phyloP scores from a whole-genome alignment of 2,888 invertebrate species.

The Argyra leucocephala region DNA sequence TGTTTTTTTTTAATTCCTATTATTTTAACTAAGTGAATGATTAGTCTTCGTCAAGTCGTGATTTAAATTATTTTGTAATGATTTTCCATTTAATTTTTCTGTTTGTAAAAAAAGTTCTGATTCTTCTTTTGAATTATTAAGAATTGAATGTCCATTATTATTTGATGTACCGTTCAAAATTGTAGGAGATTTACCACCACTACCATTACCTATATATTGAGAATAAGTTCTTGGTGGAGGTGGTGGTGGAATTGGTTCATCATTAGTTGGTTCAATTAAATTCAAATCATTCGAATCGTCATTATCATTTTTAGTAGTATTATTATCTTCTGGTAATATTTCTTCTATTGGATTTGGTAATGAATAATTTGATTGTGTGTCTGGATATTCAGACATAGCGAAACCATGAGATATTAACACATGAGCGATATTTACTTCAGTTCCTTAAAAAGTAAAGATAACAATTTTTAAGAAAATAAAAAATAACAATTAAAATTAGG shows the following conservation, averaged over 20 bases:
- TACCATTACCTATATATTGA: neutral
- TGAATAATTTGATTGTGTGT: constrained; percentile 16
- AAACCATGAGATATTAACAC: constrained; percentile 36
- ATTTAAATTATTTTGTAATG: neutral
- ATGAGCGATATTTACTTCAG: constrained; percentile 37
- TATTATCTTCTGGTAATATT: neutral
- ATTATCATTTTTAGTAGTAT: constrained; percentile 19
- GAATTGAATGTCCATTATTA: neutral
- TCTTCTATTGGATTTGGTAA: neutral
- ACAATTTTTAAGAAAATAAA: too few species aligned
- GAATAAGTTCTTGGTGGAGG: neutral
- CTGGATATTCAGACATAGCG: constrained; percentile 30
- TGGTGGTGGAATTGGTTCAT: neutral
- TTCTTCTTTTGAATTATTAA: neutral
- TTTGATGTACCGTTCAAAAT: neutral
- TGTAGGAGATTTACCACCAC: neutral
- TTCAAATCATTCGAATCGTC: too few species aligned
- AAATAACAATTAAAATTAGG: neutral
- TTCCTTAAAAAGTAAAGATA: constrained; percentile 24
- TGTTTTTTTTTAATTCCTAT: too few species aligned
- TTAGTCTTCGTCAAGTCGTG: neutral
- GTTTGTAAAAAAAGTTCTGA: constrained; percentile 2
- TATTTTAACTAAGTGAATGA: constrained; percentile 7
- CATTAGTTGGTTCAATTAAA: too few species aligned
- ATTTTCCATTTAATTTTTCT: neutral